These are phyloP conservation scores for Melinaea marsaeus DNA, from an alignment of 2,888 invertebrate genomes.

Conservation along the genomic window DNA sequence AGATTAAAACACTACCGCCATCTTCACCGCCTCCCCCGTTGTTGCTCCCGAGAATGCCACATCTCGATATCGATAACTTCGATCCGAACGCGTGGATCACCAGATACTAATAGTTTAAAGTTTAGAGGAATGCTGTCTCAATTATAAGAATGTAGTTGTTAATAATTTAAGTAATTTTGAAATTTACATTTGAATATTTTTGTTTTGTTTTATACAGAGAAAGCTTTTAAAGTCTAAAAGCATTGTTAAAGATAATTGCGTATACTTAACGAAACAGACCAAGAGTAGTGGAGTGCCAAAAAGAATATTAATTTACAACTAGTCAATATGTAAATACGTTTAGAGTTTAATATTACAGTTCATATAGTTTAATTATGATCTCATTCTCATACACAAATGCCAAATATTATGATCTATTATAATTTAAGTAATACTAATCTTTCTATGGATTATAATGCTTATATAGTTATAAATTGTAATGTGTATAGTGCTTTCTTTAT, in stretches of 20 bases:
- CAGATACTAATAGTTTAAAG: conserved; percentile 45
- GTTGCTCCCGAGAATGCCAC: conserved; percentile 56
- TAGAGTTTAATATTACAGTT: not conserved
- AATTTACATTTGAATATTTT: too few species aligned
- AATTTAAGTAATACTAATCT: conserved; percentile 1
- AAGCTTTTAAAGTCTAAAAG: too few species aligned
- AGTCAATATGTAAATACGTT: conserved; percentile 7
- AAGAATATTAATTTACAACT: not conserved
- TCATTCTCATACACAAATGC: conserved; percentile 28
- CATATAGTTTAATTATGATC: conserved; percentile 26
- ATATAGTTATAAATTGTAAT: conserved; percentile 13
- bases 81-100: conserved; percentile 71
- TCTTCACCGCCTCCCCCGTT: conserved; percentile 53
- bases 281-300: too few species aligned
- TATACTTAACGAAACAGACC: too few species aligned
- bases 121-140: too few species aligned
- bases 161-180: not conserved
- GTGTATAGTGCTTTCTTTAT: conserved; percentile 21
- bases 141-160: not conserved
- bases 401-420: conserved; percentile 25
- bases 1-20: conserved; percentile 36
- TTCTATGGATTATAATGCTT: conserved; percentile 23
- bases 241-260: too few species aligned
- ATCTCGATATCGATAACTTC: conserved; percentile 62
- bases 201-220: too few species aligned